Percentiles rank a stretch among this genome's conserved stretches.
phyloP scores from a whole-genome alignment of 2,797 vertebrate species.

The Sternotherus odoratus region DNA sequence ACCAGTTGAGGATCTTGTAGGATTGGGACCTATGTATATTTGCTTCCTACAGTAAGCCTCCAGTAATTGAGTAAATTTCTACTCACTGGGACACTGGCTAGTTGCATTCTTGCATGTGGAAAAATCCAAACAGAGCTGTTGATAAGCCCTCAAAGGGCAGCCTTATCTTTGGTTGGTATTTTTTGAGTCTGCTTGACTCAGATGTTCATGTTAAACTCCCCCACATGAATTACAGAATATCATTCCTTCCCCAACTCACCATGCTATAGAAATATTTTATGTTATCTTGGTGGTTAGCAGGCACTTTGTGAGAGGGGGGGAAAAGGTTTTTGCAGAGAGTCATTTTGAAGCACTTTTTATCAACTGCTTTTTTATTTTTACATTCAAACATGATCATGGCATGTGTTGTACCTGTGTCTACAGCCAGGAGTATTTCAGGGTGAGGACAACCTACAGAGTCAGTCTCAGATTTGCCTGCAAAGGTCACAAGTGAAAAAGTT shows the following conservation, averaged over 20 bases:
- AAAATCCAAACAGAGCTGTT: background rate
- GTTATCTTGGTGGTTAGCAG: background rate
- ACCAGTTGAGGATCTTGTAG: background rate
- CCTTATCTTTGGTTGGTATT: background rate
- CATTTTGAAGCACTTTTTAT: conserved; percentile 62
- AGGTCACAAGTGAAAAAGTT: conserved; percentile 21
- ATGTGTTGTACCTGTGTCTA: conserved; percentile 40
- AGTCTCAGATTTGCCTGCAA: background rate
- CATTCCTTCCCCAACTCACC: background rate
- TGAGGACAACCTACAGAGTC: conserved; percentile 28
- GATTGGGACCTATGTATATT: accelerated
- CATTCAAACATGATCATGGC: background rate
- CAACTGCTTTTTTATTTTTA: conserved; percentile 53
- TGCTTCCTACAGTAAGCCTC: background rate
- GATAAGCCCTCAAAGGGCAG: background rate
- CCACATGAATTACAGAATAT: background rate
- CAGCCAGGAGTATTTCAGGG: conserved; percentile 43
- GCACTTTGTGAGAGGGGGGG: background rate
- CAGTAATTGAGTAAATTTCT: background rate
- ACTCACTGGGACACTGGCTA: background rate
- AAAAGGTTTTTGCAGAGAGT: background rate
- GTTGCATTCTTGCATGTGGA: background rate
- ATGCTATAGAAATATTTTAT: background rate
- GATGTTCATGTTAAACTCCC: background rate
- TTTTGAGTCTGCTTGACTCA: background rate